phyloP scores from a whole-genome alignment of 2,888 invertebrate species.

The Mantis religiosa region DNA sequence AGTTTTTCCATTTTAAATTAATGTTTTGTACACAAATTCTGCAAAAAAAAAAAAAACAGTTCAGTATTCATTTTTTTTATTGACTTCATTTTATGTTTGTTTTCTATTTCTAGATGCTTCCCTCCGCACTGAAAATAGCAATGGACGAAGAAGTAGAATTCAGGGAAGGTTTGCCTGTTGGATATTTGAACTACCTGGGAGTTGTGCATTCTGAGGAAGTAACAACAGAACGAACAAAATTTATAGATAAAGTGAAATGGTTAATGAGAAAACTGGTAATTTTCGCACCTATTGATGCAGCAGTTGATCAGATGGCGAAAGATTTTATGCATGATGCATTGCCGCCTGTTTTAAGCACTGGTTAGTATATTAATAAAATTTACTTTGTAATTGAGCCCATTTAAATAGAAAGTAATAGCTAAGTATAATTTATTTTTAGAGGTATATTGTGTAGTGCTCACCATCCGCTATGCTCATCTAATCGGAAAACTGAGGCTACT shows the following conservation, averaged over 20 bases:
- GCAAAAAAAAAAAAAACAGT: too few species aligned
- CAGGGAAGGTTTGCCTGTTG: conserved; percentile 73
- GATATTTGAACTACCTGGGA: conserved; percentile 74
- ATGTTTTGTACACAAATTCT: too few species aligned
- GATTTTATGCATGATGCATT: conserved; percentile 80
- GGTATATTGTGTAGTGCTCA: too few species aligned
- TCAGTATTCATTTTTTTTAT: too few species aligned
- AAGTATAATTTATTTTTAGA: too few species aligned
- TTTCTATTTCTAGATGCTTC: conserved; percentile 52
- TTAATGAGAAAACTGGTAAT: conserved; percentile 44
- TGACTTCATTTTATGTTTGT: background rate
- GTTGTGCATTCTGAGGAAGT: conserved; percentile 56
- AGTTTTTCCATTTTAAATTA: too few species aligned
- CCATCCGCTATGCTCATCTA: too few species aligned
- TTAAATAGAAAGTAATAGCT: background rate
- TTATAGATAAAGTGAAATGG: conserved; percentile 40
- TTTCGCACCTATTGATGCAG: conserved; percentile 59
- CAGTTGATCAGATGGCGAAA: conserved; percentile 82
- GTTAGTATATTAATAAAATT: conserved; percentile 36
- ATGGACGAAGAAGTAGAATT: conserved; percentile 66
- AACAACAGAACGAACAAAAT: conserved; percentile 38
- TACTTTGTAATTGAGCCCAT: background rate
- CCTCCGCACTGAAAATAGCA: conserved; percentile 69
- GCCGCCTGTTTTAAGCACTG: conserved; percentile 69
- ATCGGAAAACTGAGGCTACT: too few species aligned